Conservation (phyloP, 2,797 vertebrate species). For the Rousettus madagascariensis region DNA sequence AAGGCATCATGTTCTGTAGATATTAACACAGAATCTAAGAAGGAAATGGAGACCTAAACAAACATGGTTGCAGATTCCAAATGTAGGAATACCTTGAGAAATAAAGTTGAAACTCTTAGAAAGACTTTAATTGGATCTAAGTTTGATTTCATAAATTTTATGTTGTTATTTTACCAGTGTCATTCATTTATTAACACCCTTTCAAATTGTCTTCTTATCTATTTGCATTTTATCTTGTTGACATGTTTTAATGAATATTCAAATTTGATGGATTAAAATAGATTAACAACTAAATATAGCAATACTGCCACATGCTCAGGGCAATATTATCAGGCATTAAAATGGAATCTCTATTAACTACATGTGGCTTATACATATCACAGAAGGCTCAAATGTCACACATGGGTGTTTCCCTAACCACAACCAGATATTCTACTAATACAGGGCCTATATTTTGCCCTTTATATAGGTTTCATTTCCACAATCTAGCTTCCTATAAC, state of each 20-base stretch:
- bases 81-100: conserved; percentile 50
- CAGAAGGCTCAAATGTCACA: background rate
- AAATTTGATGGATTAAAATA: conserved; percentile 66
- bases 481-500: background rate
- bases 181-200: conserved; percentile 61
- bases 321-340: background rate
- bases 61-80: background rate
- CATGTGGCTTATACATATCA: background rate
- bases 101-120: conserved; percentile 49
- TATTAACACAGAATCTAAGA: conserved; percentile 47
- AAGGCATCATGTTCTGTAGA: conserved; percentile 61
- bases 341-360: conserved; percentile 46
- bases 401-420: background rate
- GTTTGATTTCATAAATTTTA: conserved; percentile 56
- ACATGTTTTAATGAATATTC: conserved; percentile 77
- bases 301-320: background rate
- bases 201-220: conserved; percentile 52
- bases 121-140: conserved; percentile 56
- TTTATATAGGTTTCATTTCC: background rate
- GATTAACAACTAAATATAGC: conserved; percentile 64
- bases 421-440: background rate
- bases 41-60: conserved; percentile 42
- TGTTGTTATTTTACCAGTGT: conserved; percentile 54
- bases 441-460: background rate
- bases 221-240: conserved; percentile 72